Evolutionary conservation across 2,797 vertebrate species (phyloP), one percentile per base, ranked within the genome.

Genomic region (Acridotheres tristis): DNA sequence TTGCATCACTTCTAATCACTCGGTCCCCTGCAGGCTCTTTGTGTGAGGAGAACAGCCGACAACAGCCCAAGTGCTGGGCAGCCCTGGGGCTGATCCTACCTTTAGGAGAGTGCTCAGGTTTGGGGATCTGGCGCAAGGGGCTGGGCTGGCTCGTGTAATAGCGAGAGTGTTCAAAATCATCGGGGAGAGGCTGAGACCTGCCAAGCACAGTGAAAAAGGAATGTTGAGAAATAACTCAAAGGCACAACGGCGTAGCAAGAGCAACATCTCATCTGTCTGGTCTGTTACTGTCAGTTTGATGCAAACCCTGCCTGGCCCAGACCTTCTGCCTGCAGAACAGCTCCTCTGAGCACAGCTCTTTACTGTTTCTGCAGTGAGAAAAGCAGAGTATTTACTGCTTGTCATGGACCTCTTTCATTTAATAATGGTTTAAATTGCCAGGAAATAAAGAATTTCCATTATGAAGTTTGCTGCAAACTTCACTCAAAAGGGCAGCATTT

Each of bases 91-190:
- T 6, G 34, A 30, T 42, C 95, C 85, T 97, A 98, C 98, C 98
- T 98, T 97, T 98, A 87, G 97, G 97, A 94, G 97, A 97, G 45
- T 96, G 92, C 38, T 98, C 98, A 27, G 97, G 66, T 89, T 55
- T 98, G 83, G 97, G 88, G 45, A 76, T 85, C 36, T 97, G 97
- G 66, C 96, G 96, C 12, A 96, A 81, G 17, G 97, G 91, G 88
- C 90, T 97, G 55, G 97, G 96, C 85, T 97, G 97, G 93, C 95
- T 96, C 62, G 91, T 78, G 69, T 96, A 96, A 75, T 88, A 93
- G 7, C 94, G 83, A 72, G 85, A 6, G 4, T 72, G 93, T 19
- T 97, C 97, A 22, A 80, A 47, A 77, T 97, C 97, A 53, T 97
- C 89, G 0, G 74, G 81, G 32, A 85, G 91, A 45, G 98, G 97